Percentiles rank a stretch among this genome's conserved stretches.
Conservation (phyloP, 2,888 invertebrate genomes). For the Drosophila borealis region DNA sequence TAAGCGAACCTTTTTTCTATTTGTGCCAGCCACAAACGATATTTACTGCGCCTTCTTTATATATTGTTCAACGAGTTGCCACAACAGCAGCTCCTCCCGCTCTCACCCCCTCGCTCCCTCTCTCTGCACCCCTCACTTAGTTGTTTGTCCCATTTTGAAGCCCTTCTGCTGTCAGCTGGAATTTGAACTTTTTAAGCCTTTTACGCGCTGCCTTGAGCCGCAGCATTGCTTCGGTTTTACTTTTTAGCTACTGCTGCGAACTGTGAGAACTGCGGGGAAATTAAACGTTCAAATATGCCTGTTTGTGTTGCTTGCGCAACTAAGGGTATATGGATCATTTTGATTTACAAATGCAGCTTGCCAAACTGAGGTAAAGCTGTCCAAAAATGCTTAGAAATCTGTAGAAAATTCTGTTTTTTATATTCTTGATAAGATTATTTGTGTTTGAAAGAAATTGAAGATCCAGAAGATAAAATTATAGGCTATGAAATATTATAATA, state of each 20-base stretch:
- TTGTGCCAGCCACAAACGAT: conserved; percentile 78
- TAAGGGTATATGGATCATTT: conserved; percentile 17
- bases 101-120: not conserved
- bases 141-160: conserved; percentile 53
- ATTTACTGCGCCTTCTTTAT: conserved; percentile 71
- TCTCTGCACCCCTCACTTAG: not conserved
- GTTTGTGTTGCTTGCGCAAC: conserved; percentile 24
- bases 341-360: not conserved
- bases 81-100: not conserved
- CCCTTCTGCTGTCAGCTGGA: conserved; percentile 73
- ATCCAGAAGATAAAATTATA: too few species aligned
- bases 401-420: too few species aligned
- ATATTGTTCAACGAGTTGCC: conserved; percentile 47
- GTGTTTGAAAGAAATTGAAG: too few species aligned
- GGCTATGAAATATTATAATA: too few species aligned
- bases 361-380: not conserved
- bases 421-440: too few species aligned
- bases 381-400: too few species aligned
- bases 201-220: conserved; percentile 78
- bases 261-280: not conserved
- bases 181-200: conserved; percentile 82
- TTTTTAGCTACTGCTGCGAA: conserved; percentile 46
- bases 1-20: conserved; percentile 83
- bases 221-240: conserved; percentile 58
- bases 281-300: conserved; percentile 50